Conservation (phyloP, 2,888 invertebrate genomes). For the Lithophane socia region DNA sequence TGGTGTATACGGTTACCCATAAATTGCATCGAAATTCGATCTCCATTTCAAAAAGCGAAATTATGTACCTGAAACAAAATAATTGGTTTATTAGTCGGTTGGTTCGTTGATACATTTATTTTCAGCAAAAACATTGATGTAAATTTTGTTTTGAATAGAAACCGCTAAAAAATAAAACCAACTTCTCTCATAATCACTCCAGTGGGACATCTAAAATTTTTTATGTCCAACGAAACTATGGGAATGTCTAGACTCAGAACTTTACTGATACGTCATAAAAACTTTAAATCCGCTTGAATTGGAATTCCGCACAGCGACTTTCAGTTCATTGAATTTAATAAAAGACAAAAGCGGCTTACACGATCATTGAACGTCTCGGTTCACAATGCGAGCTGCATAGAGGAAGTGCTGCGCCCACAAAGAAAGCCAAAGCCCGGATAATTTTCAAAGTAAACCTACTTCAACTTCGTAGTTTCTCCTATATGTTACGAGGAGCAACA, state of each 20-base stretch:
- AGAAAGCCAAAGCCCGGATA: conserved; percentile 36
- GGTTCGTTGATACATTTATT: neutral
- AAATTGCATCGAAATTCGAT: conserved; percentile 30
- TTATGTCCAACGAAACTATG: conserved; percentile 36
- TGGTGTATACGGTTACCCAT: conserved; percentile 48
- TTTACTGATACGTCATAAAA: conserved; percentile 56
- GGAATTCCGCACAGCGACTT: conserved; percentile 34
- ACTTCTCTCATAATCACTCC: conserved; percentile 28
- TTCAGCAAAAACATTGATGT: conserved; percentile 11
- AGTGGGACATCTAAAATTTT: conserved; percentile 31
- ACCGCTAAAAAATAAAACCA: conserved; percentile 23
- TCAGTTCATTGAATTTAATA: conserved; percentile 53
- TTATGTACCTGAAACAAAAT: conserved; percentile 60
- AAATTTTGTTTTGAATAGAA: conserved; percentile 24
- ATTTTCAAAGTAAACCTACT: conserved; percentile 37
- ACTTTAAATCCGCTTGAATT: conserved; percentile 51
- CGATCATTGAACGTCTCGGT: conserved; percentile 47
- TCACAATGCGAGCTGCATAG: conserved; percentile 38
- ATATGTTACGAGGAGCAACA: conserved; percentile 18
- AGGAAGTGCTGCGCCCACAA: conserved; percentile 49
- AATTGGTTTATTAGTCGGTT: conserved; percentile 27
- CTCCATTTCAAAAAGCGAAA: conserved; percentile 4
- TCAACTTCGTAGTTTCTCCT: conserved; percentile 10
- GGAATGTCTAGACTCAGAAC: conserved; percentile 46
- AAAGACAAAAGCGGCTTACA: conserved; percentile 53